Conservation (phyloP, 2,797 vertebrate genomes). For the Lutjanus campechanus region DNA sequence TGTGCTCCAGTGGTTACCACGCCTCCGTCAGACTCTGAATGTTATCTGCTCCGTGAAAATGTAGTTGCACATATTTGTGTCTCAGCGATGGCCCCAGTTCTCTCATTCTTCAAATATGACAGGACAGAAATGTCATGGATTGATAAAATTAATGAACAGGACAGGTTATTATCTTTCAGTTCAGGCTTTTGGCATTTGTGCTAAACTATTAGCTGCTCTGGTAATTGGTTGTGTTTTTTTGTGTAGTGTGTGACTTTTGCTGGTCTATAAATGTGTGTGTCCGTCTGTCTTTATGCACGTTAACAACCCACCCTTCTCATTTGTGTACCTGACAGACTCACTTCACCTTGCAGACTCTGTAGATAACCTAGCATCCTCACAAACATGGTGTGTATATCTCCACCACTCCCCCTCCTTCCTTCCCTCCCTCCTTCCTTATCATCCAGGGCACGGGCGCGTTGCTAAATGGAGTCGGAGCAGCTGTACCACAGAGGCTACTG, state of each 20-base stretch:
- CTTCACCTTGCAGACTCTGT: conserved; percentile 33
- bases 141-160: background rate
- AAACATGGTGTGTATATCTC: conserved; percentile 54
- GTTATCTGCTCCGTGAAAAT: background rate
- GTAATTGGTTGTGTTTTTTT: background rate
- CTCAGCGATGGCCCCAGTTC: background rate
- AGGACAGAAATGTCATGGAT: background rate
- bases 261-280: background rate
- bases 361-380: conserved; percentile 47
- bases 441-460: conserved; percentile 86
- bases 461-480: conserved; percentile 99
- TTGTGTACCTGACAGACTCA: conserved; percentile 26
- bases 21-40: background rate
- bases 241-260: background rate
- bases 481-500: conserved; percentile 97
- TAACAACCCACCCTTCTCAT: background rate
- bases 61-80: background rate
- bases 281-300: background rate
- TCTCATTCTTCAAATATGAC: background rate
- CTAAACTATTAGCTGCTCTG: background rate
- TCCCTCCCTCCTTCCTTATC: conserved; percentile 26
- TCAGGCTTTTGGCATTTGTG: background rate
- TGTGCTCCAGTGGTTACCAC: background rate
- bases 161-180: background rate
- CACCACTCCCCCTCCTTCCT: conserved; percentile 12